Conservation (phyloP, 1,140 invertebrate genomes). For the Acromyrmex heyeri region DNA sequence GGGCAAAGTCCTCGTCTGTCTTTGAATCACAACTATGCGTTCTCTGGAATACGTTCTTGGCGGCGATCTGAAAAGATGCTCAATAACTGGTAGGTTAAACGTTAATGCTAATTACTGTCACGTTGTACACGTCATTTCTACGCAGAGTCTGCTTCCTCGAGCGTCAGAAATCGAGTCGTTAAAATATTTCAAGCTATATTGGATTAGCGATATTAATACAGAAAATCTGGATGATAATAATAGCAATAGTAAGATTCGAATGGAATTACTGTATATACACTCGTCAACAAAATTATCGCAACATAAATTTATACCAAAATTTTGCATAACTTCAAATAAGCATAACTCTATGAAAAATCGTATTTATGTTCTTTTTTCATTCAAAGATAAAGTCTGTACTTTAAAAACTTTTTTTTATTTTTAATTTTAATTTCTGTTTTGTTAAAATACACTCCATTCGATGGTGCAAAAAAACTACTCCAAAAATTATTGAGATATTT, state of each 20-base stretch:
- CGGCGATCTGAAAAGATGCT: slow-evolving; percentile 25
- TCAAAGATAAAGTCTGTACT: too few relatives aligned
- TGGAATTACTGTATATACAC: neutral
- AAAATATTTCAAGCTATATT: slow-evolving; percentile 32
- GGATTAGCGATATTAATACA: slow-evolving; percentile 1
- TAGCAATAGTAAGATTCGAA: neutral
- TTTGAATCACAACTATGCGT: slow-evolving; percentile 12
- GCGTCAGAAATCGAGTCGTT: neutral
- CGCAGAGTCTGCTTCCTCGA: neutral
- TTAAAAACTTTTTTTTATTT: too few relatives aligned
- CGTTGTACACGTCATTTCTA: slow-evolving; percentile 34
- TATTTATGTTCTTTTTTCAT: too few relatives aligned
- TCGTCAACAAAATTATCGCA: too few relatives aligned
- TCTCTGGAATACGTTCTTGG: slow-evolving; percentile 31
- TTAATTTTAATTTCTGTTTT: too few relatives aligned
- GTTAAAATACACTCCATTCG: too few relatives aligned
- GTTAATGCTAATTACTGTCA: slow-evolving; percentile 49
- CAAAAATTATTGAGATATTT: too few relatives aligned
- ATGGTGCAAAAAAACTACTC: too few relatives aligned
- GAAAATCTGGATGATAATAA: slow-evolving; percentile 19
- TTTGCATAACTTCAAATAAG: too few relatives aligned
- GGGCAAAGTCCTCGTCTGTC: slow-evolving; percentile 21
- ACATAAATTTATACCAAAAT: too few relatives aligned
- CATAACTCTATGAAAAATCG: too few relatives aligned
- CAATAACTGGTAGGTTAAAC: slow-evolving; percentile 34